A percentile compares a stretch with the other conserved stretches of the same genome.
phyloP scores from a whole-genome alignment of 2,888 invertebrate genomes.

The Patella pellucida region DNA sequence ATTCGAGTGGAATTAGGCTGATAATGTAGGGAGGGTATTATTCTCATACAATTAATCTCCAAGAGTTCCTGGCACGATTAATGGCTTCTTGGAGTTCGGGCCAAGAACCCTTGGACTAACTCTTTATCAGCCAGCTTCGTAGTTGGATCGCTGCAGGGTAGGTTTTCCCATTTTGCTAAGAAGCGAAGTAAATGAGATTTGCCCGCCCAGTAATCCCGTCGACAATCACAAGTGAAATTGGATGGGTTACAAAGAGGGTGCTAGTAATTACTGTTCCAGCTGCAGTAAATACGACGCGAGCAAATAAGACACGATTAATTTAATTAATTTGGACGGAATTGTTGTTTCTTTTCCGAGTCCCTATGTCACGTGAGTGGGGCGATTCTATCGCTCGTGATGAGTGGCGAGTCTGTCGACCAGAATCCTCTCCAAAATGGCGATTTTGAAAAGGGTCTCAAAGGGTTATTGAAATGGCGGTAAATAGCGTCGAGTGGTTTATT shows the following conservation, averaged over 20 bases:
- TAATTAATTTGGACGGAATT: constrained; percentile 9
- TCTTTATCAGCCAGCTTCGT: too few species aligned
- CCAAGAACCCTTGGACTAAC: too few species aligned
- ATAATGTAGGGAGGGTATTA: background rate
- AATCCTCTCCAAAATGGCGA: too few species aligned
- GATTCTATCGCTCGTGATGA: too few species aligned
- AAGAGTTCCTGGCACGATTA: too few species aligned
- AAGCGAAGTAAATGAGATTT: constrained; percentile 11
- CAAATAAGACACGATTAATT: constrained; percentile 9
- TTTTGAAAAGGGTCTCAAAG: too few species aligned
- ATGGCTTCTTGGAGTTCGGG: too few species aligned
- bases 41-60: background rate
- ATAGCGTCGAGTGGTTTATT: too few species aligned
- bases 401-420: too few species aligned
- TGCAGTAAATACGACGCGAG: constrained; percentile 2
- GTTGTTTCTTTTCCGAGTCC: constrained; percentile 3
- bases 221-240: constrained; percentile 9
- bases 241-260: constrained; percentile 1
- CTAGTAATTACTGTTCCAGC: constrained; percentile 8
- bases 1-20: background rate
- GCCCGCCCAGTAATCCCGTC: constrained; percentile 2
- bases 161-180: constrained; percentile 7
- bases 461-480: too few species aligned
- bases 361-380: too few species aligned
- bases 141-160: background rate